Percentiles rank a stretch among this genome's conserved stretches.
Evolutionary conservation across 2,113 vertebrate species (phyloP).

Genomic region (Climacteris rufus): DNA sequence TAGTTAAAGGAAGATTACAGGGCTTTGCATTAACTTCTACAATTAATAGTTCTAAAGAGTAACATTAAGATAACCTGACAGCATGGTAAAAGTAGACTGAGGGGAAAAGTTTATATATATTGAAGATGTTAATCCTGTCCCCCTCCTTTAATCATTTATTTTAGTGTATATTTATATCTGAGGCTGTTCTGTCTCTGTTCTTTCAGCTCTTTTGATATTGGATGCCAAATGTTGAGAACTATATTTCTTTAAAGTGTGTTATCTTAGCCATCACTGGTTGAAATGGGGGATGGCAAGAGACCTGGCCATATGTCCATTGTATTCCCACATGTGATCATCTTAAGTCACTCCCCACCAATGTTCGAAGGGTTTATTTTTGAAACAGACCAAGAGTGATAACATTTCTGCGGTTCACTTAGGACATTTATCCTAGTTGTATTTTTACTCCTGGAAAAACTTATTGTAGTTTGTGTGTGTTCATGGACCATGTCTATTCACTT

Average conservation of each 20-base stretch:
- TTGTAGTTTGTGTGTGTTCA: not conserved
- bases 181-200: not conserved
- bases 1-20: not conserved
- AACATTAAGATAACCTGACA: not conserved
- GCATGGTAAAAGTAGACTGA: not conserved
- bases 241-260: not conserved
- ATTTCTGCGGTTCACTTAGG: not conserved
- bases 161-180: not conserved
- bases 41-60: constrained; percentile 1
- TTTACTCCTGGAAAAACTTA: not conserved
- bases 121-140: not conserved
- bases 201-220: not conserved
- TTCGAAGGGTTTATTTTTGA: not conserved
- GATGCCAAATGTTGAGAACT: not conserved
- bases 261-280: not conserved
- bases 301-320: accelerated
- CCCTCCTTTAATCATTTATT: not conserved
- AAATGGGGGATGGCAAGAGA: not conserved
- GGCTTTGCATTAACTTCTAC: constrained; percentile 17
- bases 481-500: not conserved
- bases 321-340: not conserved
- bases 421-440: not conserved
- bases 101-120: not conserved
- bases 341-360: not conserved
- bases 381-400: not conserved